Base-by-base conservation (phyloP, 2,797 vertebrate genomes). In the Neosilurus mollespiculum region DNA sequence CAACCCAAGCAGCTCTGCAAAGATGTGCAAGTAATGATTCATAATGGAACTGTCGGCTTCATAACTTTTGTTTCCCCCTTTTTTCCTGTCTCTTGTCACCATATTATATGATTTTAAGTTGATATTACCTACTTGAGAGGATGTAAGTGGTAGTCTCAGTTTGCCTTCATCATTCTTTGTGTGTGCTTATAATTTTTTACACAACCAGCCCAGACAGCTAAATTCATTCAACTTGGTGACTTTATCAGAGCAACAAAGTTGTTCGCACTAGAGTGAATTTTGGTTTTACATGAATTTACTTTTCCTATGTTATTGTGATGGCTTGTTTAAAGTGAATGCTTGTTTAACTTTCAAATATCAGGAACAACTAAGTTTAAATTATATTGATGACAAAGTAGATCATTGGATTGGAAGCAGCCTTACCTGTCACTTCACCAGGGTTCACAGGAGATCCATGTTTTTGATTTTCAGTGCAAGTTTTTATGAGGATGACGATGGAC, bases 291-390 rank as follows among this genome's bases (percentile, higher is more conserved):
- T 80, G 80, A 82, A 84, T 69, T 81, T 67, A 24, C 58, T n/a
- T 82, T 85, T 69, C 62, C 65, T 69, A 34, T 72, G 73, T 71
- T 62, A 49, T 30, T 58, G 71, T 37, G 30, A 26, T 22, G 49
- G 53, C 22, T 61, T 18, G 18, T 69, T 82, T 75, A 84, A 87
- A 61, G 61, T 64, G 69, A 78, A 78, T 69, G 66, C 65, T 82
- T 70, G 83, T 71, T 85, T 85, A 80, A 78, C 81, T 83, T 83
- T 83, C 84, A 89, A 88, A 87, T 84, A 86, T 81, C 77, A 82
- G 56, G 7, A 67, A 72, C 71, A 85, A 82, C 83, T 65, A 62
- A 82, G 59, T 51, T 78, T 22, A 64, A 62, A 16, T 64, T 10
- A 78, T 78, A 78, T 56, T 26, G 78, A 70, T 30, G 18, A n/a